phyloP scores from a whole-genome alignment of 1,140 invertebrate species.

The Lithobius niger region DNA sequence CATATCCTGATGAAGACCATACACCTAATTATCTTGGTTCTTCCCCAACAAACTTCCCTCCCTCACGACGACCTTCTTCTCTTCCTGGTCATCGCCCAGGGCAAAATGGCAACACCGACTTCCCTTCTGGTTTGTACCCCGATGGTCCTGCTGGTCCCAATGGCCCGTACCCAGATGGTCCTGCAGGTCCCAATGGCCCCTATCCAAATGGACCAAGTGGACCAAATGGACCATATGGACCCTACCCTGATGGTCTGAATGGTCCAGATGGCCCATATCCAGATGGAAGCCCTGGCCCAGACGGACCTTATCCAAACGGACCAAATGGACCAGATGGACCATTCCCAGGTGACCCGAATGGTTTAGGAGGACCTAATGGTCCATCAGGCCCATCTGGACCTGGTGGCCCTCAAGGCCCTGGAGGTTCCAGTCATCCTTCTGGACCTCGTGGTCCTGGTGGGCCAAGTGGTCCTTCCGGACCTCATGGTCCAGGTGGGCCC shows the following conservation, averaged over 20 bases:
- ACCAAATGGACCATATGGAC: not conserved
- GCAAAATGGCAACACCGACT: too few species aligned
- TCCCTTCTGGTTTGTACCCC: too few species aligned
- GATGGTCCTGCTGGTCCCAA: conserved; percentile 10
- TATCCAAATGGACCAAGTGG: not conserved
- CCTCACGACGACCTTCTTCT: too few species aligned
- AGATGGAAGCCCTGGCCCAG: not conserved
- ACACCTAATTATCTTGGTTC: too few species aligned
- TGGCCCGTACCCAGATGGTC: not conserved
- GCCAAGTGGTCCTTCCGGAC: conserved; percentile 2
- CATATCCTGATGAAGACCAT: too few species aligned
- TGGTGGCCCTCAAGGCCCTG: not conserved
- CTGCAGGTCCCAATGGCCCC: not conserved
- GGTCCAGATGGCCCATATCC: conserved; percentile 7
- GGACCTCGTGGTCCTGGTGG: not conserved
- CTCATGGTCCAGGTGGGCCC: not conserved
- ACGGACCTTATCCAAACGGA: conserved; percentile 8
- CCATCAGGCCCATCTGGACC: conserved; percentile 9
- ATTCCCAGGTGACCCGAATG: not conserved
- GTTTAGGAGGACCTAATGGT: conserved; percentile 1
- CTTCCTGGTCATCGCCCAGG: too few species aligned
- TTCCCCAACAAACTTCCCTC: too few species aligned
- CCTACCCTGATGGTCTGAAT: not conserved
- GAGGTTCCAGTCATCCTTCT: not conserved
- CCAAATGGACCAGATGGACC: conserved; percentile 8